Evolutionary conservation across 2,888 invertebrate species (phyloP).

Genomic region (Oxycera nigricornis): DNA sequence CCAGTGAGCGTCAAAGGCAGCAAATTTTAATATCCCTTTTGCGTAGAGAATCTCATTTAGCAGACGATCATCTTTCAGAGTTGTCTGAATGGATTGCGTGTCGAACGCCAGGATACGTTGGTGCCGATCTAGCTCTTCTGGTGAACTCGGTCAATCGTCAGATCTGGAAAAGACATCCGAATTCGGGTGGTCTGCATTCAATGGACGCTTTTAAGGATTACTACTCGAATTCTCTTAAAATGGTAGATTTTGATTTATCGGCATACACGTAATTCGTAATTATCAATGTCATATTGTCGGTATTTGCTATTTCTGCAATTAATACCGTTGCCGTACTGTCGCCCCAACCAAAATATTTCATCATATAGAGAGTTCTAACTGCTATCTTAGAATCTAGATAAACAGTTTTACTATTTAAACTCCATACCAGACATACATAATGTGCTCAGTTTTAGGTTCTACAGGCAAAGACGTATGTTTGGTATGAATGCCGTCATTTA

Average conservation of each 20-base stretch:
- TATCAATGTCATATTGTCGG: too few relatives aligned
- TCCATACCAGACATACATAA: too few relatives aligned
- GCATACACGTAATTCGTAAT: too few relatives aligned
- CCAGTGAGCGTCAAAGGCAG: constrained; percentile 54
- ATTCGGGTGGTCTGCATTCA: not conserved
- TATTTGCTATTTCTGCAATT: too few relatives aligned
- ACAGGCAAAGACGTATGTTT: too few relatives aligned
- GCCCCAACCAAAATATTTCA: too few relatives aligned
- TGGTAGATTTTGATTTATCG: constrained; percentile 41
- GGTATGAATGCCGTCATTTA: not conserved
- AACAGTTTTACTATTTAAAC: too few relatives aligned
- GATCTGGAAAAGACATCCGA: too few relatives aligned
- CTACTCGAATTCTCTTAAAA: constrained; percentile 40
- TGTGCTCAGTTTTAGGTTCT: too few relatives aligned
- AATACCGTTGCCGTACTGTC: too few relatives aligned
- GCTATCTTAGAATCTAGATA: too few relatives aligned
- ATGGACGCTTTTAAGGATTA: not conserved
- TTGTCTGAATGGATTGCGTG: constrained; percentile 56
- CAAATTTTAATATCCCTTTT: constrained; percentile 44
- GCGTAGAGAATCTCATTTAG: constrained; percentile 25
- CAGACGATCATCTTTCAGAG: constrained; percentile 41
- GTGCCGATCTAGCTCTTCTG: constrained; percentile 65
- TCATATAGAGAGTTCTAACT: too few relatives aligned
- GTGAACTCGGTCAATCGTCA: constrained; percentile 58
- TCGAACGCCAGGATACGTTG: constrained; percentile 67